Evolutionary conservation across 1,140 invertebrate genomes (phyloP).

Genomic region (Pararge aegeria): DNA sequence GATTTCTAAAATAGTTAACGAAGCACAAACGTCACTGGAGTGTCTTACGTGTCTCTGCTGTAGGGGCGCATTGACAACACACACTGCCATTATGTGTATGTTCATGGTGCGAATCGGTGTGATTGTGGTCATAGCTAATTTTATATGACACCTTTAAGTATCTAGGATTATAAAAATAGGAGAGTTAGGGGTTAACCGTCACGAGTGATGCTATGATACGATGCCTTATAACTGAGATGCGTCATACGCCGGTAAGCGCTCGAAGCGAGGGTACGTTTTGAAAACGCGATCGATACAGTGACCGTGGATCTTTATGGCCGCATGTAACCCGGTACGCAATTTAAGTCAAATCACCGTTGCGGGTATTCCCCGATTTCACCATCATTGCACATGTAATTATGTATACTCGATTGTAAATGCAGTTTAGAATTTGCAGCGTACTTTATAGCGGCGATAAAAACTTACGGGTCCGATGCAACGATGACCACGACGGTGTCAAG

Average conservation of each 20-base stretch:
- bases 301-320: not conserved
- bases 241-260: conserved; percentile 29
- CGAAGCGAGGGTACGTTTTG: conserved; percentile 12
- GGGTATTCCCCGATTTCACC: too few relatives aligned
- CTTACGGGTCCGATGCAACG: too few relatives aligned
- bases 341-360: too few relatives aligned
- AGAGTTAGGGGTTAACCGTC: conserved; percentile 32
- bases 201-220: conserved; percentile 53
- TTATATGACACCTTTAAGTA: conserved; percentile 38
- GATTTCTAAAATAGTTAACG: conserved; percentile 58
- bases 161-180: conserved; percentile 29
- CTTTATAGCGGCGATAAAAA: too few relatives aligned
- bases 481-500: too few relatives aligned
- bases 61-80: conserved; percentile 61
- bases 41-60: conserved; percentile 58
- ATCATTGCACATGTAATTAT: too few relatives aligned
- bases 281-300: not conserved
- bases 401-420: too few relatives aligned
- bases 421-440: too few relatives aligned
- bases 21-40: conserved; percentile 74
- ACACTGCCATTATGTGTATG: conserved; percentile 74
- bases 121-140: conserved; percentile 42
- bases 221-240: conserved; percentile 70
- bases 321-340: too few relatives aligned
- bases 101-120: conserved; percentile 56